A percentile compares a stretch with the other conserved stretches of the same genome.
Evolutionary conservation across 2,888 invertebrate genomes (phyloP).

Genomic region (Athalia circularis): DNA sequence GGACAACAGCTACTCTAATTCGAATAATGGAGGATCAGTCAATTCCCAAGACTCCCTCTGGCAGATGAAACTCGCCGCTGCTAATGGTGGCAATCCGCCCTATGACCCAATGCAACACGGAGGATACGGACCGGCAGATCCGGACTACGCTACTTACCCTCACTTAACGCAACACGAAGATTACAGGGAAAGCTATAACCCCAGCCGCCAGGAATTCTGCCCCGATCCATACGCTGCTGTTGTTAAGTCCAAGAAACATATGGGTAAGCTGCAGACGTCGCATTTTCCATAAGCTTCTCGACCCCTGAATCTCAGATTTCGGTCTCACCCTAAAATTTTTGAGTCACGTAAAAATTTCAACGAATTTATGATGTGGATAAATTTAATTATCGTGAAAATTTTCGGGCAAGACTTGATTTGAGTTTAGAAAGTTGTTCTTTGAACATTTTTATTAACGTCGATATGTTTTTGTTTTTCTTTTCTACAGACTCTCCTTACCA

Average conservation of each 20-base stretch:
- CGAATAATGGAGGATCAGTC: constrained; percentile 95
- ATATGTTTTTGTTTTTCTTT: constrained; percentile 52
- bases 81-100: constrained; percentile 80
- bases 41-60: constrained; percentile 96
- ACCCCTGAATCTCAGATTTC: no score
- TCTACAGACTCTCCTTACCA: constrained; percentile 91
- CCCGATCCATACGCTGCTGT: constrained; percentile 92
- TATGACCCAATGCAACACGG: constrained; percentile 89
- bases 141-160: constrained; percentile 89
- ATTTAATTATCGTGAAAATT: no score
- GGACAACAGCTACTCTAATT: constrained; percentile 94
- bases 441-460: no score
- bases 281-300: not conserved
- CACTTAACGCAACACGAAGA: constrained; percentile 84
- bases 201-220: constrained; percentile 91
- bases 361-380: not conserved
- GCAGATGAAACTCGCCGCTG: constrained; percentile 95
- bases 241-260: constrained; percentile 93
- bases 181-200: constrained; percentile 87
- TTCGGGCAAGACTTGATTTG: no score
- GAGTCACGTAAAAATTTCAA: not conserved
- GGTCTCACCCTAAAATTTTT: not conserved
- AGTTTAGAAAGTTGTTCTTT: not conserved
- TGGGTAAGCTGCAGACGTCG: constrained; percentile 81
- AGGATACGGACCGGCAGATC: constrained; percentile 86